Percentiles rank a stretch among this genome's conserved stretches.
Conservation (phyloP, 2,113 vertebrate genomes). For the Tupaia chinensis region DNA sequence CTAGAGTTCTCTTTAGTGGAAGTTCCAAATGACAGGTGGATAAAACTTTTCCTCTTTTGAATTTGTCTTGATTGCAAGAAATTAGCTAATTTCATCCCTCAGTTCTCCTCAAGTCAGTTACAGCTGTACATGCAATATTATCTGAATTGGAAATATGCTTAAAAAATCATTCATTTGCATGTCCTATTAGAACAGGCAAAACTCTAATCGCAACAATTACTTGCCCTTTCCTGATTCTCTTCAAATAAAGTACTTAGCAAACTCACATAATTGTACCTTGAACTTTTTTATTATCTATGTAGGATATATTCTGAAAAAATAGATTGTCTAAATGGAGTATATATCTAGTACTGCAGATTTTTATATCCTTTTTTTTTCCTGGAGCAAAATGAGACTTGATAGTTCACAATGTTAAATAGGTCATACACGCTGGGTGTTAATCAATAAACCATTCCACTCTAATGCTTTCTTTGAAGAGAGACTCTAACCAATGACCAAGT, state of each 20-base stretch:
- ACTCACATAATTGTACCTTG: not conserved
- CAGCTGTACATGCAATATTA: conserved; percentile 64
- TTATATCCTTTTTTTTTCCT: not conserved
- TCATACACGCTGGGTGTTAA: not conserved
- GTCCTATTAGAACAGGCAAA: conserved; percentile 43
- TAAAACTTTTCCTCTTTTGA: conserved; percentile 66
- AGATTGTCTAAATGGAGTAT: not conserved
- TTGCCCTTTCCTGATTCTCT: conserved; percentile 26
- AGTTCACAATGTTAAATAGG: not conserved
- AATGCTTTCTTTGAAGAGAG: conserved; percentile 38
- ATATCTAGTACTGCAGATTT: not conserved
- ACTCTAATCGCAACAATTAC: conserved; percentile 16
- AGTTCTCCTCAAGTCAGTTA: conserved; percentile 44
- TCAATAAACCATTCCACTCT: not conserved
- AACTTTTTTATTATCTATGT: not conserved
- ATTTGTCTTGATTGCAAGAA: conserved; percentile 77
- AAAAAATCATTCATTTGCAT: conserved; percentile 57
- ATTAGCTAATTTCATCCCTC: conserved; percentile 74
- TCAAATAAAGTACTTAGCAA: conserved; percentile 46
- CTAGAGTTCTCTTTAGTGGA: conserved; percentile 36
- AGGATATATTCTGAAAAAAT: conserved; percentile 14
- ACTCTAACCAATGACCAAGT: not conserved
- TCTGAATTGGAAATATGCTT: conserved; percentile 71
- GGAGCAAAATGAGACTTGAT: not conserved
- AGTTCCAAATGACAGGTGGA: conserved; percentile 69